phyloP scores from a whole-genome alignment of 2,888 invertebrate species.

The Melitaea athalia region DNA sequence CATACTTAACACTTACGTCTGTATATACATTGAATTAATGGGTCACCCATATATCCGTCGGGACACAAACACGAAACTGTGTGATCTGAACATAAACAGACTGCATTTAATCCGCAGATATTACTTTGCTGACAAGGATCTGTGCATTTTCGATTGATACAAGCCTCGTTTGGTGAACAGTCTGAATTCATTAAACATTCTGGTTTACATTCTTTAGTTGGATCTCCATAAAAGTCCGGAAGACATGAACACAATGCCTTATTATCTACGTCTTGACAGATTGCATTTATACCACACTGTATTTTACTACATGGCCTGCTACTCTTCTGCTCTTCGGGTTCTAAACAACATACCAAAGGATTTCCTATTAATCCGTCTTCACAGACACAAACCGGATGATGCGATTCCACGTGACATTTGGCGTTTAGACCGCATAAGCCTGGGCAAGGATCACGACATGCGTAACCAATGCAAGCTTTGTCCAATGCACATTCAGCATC shows the following conservation, averaged over 20 bases:
- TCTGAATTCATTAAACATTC: conserved; percentile 93
- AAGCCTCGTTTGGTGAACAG: conserved; percentile 88
- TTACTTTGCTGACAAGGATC: conserved; percentile 87
- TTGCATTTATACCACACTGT: conserved; percentile 90
- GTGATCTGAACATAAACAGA: conserved; percentile 90
- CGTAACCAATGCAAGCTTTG: conserved; percentile 90
- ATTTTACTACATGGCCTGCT: conserved; percentile 87
- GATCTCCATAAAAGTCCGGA: conserved; percentile 89
- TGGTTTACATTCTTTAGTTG: conserved; percentile 88
- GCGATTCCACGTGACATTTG: conserved; percentile 88
- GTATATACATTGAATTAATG: conserved; percentile 87
- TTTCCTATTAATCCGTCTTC: conserved; percentile 88
- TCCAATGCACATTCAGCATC: conserved; percentile 89
- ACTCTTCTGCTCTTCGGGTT: conserved; percentile 78
- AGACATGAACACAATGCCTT: conserved; percentile 90
- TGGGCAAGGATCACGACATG: conserved; percentile 91
- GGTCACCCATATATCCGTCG: conserved; percentile 90
- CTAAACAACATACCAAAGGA: conserved; percentile 88
- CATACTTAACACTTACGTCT: conserved; percentile 63
- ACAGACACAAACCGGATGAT: conserved; percentile 91
- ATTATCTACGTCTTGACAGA: conserved; percentile 87
- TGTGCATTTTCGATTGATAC: conserved; percentile 87
- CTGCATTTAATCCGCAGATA: conserved; percentile 90
- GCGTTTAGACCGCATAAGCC: conserved; percentile 90
- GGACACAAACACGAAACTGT: conserved; percentile 91